Conservation (phyloP, 2,888 invertebrate species). For the Napeogenes inachia region DNA sequence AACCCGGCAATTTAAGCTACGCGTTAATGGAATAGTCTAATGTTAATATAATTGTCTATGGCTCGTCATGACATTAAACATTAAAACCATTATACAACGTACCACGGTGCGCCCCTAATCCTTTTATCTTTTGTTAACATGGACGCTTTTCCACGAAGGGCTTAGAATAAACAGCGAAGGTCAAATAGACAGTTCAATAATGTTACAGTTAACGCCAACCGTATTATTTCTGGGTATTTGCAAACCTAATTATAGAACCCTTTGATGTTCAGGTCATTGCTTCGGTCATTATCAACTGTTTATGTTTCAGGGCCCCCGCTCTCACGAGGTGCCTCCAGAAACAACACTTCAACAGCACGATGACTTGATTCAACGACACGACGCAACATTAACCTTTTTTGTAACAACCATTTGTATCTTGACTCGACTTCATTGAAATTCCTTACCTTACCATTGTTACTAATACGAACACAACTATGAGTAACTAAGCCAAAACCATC, state of each 20-base stretch:
- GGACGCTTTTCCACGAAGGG: constrained; percentile 8
- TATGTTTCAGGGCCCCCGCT: constrained; percentile 67
- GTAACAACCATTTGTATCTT: constrained; percentile 56
- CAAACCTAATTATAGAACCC: constrained; percentile 40
- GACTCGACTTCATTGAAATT: constrained; percentile 50
- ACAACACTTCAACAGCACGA: constrained; percentile 62
- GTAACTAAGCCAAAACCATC: constrained; percentile 33
- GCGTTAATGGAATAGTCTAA: no score
- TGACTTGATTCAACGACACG: constrained; percentile 53
- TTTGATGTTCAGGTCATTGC: constrained; percentile 42
- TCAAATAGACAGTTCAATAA: constrained; percentile 27
- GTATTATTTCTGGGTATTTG: constrained; percentile 17
- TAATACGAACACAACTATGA: constrained; percentile 31
- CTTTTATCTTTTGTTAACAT: constrained; percentile 4
- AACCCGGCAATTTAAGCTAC: no score
- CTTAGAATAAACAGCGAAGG: constrained; percentile 14
- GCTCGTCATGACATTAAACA: neutral
- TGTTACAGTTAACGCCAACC: constrained; percentile 15
- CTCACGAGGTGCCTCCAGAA: constrained; percentile 69
- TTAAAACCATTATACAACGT: neutral
- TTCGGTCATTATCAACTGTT: constrained; percentile 34
- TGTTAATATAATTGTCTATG: no score
- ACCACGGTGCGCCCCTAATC: neutral
- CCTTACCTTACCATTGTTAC: constrained; percentile 39
- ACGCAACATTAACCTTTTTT: constrained; percentile 35